Base-by-base conservation (phyloP, 2,113 vertebrate species). In the Phoxinus phoxinus region DNA sequence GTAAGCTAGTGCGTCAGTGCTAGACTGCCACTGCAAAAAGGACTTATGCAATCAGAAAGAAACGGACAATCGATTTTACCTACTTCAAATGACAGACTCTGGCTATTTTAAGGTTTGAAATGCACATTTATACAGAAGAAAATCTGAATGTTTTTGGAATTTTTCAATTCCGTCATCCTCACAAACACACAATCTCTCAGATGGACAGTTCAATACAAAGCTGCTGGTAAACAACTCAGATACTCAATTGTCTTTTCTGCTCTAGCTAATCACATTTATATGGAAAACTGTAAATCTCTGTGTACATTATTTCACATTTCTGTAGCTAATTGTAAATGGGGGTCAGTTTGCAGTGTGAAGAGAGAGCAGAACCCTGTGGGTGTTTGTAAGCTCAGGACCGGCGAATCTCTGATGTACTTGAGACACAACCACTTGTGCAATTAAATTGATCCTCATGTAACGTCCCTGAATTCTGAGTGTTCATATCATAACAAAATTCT, bases 401-500 rank as follows among this genome's bases (percentile, higher is more conserved):
- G 85, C 48, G 23, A 58, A 84, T 84, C 82, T 81, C 86, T 88
- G 86, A 84, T 85, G 46, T 87, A 88, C 89, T 84, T 89, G 85
- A 88, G 86, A 89, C 82, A 86, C 51, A 81, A 86, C 84, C 90
- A 88, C 72, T 81, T 90, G 87, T 89, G 86, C 87, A 87, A 89
- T 89, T 87, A 87, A 77, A 82, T 83, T 83, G 77, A 87, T 87
- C 73, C 56, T 53, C 67, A 86, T 56, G 74, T 41, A 48, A 77
- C 32, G 30, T 82, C n/a, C 73, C 76, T 41, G 48, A 71, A 75
- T 80, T 77, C 44, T 69, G 61, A 76, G 58, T 84, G 65, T 88
- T 86, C 11, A 61, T 83, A 10, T 59, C 65, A 23, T 56, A 23
- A 23, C 19, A 48, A 15, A 51, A 51, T 51, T 48, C n/a, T n/a